These are phyloP conservation scores for Acropora tenuis DNA, from an alignment of 64 coral and sea anemone species.

Conservation along the genomic window DNA sequence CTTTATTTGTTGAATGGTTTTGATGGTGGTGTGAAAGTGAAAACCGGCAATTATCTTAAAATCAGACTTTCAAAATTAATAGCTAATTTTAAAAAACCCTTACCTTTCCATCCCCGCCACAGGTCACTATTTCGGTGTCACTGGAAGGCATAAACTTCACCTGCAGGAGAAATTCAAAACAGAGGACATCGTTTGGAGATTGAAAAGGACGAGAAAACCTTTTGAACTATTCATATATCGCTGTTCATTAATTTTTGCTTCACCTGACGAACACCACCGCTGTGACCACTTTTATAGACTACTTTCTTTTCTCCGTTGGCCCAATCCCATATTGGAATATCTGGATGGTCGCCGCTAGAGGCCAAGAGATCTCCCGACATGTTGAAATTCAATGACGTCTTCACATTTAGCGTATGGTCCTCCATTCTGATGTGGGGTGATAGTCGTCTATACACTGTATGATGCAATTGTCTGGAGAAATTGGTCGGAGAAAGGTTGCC, in stretches of 20 bases:
- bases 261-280: too few species aligned
- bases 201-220: too few species aligned
- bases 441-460: conserved; percentile 73
- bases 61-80: too few species aligned
- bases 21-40: too few species aligned
- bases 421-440: conserved; percentile 71
- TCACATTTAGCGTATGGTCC: conserved; percentile 93
- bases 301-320: conserved; percentile 90
- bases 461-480: conserved; percentile 74
- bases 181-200: too few species aligned
- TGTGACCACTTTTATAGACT: too few species aligned
- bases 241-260: too few species aligned
- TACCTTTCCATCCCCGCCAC: conserved; percentile 99
- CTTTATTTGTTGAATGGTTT: too few species aligned
- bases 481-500: conserved; percentile 69
- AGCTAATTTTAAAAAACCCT: too few species aligned
- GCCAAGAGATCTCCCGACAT: conserved; percentile 80
- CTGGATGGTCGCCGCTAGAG: conserved; percentile 91
- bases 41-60: too few species aligned
- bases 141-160: conserved; percentile 98
- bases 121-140: conserved; percentile 89
- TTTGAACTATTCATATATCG: too few species aligned
- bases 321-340: conserved; percentile 98
- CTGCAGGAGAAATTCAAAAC: conserved; percentile 47
- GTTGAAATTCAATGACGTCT: conserved; percentile 92